Conservation (phyloP, 2,888 invertebrate species). For the Lasioglossum villosulum region DNA sequence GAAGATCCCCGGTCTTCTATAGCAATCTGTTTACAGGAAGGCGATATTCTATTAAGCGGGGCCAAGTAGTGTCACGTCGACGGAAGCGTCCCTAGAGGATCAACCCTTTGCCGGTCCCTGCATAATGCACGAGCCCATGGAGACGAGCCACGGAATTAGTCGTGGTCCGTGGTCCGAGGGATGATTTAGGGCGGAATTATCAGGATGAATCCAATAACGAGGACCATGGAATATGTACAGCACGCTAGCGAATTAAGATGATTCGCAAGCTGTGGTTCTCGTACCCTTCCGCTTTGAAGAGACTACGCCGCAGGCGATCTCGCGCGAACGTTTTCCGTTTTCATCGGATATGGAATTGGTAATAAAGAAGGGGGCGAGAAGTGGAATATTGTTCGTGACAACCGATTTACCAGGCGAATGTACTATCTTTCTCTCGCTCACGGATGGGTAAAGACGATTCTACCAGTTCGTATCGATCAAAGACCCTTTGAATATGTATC, state of each 20-base stretch:
- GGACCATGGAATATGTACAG: conserved; percentile 76
- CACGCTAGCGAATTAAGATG: conserved; percentile 79
- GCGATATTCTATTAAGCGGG: conserved; percentile 77
- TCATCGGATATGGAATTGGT: conserved; percentile 21
- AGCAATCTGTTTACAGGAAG: conserved; percentile 66
- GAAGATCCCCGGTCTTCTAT: not conserved
- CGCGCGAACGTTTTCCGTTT: conserved; percentile 11
- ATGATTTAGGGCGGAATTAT: conserved; percentile 83
- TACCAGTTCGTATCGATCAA: conserved; percentile 1
- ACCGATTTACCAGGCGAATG: not conserved
- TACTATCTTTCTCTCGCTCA: not conserved
- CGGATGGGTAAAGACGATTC: not conserved
- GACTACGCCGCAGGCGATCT: conserved; percentile 26
- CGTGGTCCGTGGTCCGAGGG: conserved; percentile 52
- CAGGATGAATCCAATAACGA: conserved; percentile 82
- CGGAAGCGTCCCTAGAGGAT: conserved; percentile 80
- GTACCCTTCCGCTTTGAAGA: conserved; percentile 24
- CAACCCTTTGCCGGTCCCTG: conserved; percentile 82
- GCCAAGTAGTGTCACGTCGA: conserved; percentile 81
- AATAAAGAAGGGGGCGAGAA: not conserved
- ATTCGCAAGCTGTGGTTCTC: conserved; percentile 50
- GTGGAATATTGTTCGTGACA: conserved; percentile 1
- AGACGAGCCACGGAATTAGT: conserved; percentile 81
- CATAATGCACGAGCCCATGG: conserved; percentile 81
- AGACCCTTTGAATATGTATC: not conserved